Evolutionary conservation across 2,888 invertebrate species (phyloP), one percentile per base, ranked within the genome.

Genomic region (Cephus pygmeus): DNA sequence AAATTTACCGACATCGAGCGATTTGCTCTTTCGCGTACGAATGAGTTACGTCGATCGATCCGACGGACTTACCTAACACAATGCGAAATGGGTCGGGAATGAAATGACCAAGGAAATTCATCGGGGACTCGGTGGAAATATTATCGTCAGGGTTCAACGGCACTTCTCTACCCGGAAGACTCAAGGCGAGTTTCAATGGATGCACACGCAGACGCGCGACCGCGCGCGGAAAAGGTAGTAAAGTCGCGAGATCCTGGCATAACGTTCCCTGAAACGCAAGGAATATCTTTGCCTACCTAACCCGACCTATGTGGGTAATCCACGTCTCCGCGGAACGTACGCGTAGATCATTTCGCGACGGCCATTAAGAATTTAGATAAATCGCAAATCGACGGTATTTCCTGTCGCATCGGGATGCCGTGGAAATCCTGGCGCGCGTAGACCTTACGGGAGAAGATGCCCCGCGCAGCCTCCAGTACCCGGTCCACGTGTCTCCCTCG

Each of bases 311-410:
- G 15, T 0, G 0, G 40, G 23, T 56, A 23, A 56, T 23, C 40
- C 40, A 23, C 82, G 79, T 82, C 81, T 78, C 77, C 73, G 77
- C 77, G 73, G 69, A 75, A 75, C 33, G 56, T 75, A 56, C 69
- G 30, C 73, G 73, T 34, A 69, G 34, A 69, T 40, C 75, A 35
- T 73, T 77, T 73, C 76, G 69, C 73, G 69, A 75, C 31, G 35
- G 35, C 68, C 75, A 75, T 69, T 81, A 84, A 85, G 86, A 89
- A 89, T 89, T 88, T 86, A 84, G 90, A 90, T 90, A 89, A 90
- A 90, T 89, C 88, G 88, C 85, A 88, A 88, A 89, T 89, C 88
- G 86, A 83, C 82, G 84, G 84, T 85, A 81, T 84, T 84, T 85
- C 85, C 81, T 85, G 78, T 83, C 82, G 82, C 79, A 76, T 73